Evolutionary conservation across 2,888 invertebrate species (phyloP).

Genomic region (Dryobotodes eremita): DNA sequence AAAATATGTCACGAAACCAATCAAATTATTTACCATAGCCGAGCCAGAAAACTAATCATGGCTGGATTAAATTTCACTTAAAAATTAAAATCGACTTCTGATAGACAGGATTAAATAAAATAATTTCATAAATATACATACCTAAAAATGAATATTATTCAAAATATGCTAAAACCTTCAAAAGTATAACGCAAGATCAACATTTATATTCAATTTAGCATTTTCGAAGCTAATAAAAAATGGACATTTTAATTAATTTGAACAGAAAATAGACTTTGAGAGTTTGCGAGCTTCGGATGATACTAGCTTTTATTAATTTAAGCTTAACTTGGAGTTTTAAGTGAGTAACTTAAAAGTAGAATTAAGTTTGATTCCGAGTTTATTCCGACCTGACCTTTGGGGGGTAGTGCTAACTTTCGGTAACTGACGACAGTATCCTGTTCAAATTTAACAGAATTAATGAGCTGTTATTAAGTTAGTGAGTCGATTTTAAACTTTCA

Average conservation of each 20-base stretch:
- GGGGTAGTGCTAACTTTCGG: constrained; percentile 49
- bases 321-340: constrained; percentile 71
- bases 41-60: constrained; percentile 31
- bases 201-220: constrained; percentile 42
- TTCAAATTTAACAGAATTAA: constrained; percentile 45
- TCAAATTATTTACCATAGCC: constrained; percentile 15
- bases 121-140: constrained; percentile 33
- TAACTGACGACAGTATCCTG: constrained; percentile 42
- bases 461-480: constrained; percentile 51
- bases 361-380: constrained; percentile 70
- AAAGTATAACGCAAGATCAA: constrained; percentile 44
- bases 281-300: constrained; percentile 64
- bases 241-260: constrained; percentile 61
- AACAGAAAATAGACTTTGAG: constrained; percentile 62
- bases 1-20: constrained; percentile 11
- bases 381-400: constrained; percentile 55
- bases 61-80: constrained; percentile 41
- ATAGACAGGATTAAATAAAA: constrained; percentile 26
- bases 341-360: constrained; percentile 74
- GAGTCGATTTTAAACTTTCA: constrained; percentile 28
- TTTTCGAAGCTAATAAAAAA: constrained; percentile 57
- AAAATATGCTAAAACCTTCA: constrained; percentile 27
- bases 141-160: constrained; percentile 3
- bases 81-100: constrained; percentile 41
- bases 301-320: constrained; percentile 74